Conservation (phyloP, 2,797 vertebrate genomes). For the Sphenopsis melanotis region DNA sequence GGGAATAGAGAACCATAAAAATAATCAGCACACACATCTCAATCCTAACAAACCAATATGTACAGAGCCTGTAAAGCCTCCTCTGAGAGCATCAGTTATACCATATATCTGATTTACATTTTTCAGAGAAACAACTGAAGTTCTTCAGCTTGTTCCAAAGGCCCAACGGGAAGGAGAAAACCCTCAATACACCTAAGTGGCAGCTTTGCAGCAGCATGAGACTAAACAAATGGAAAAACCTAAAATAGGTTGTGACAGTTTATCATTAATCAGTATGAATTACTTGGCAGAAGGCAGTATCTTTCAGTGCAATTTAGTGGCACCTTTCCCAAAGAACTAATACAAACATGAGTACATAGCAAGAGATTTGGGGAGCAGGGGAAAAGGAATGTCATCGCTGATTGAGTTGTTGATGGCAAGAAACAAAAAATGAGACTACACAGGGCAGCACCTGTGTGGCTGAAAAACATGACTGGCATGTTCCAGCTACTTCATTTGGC, state of each 20-base stretch:
- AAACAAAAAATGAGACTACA: conserved; percentile 36
- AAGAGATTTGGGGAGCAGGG: neutral
- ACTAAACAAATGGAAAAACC: conserved; percentile 59
- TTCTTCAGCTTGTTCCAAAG: conserved; percentile 11
- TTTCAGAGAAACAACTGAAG: conserved; percentile 40
- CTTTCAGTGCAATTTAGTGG: conserved; percentile 42
- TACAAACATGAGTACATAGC: neutral
- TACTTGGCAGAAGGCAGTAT: conserved; percentile 39
- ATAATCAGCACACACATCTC: neutral
- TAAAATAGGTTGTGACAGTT: conserved; percentile 45
- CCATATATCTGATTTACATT: neutral
- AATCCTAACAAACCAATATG: neutral
- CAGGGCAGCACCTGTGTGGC: conserved; percentile 23
- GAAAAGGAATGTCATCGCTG: conserved; percentile 22
- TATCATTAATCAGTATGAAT: conserved; percentile 54
- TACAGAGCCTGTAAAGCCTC: conserved; percentile 2
- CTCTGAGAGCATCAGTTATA: conserved; percentile 11
- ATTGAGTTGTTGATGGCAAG: conserved; percentile 44
- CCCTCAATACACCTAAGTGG: neutral
- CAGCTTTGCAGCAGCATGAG: conserved; percentile 32
- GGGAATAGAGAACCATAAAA: neutral
- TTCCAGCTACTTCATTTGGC: conserved; percentile 53
- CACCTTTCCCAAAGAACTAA: conserved; percentile 52
- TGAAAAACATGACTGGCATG: conserved; percentile 38
- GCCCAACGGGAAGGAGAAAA: neutral